These are phyloP conservation scores for Agriopis aurantiaria DNA, from an alignment of 2,888 invertebrate species.

Conservation along the genomic window DNA sequence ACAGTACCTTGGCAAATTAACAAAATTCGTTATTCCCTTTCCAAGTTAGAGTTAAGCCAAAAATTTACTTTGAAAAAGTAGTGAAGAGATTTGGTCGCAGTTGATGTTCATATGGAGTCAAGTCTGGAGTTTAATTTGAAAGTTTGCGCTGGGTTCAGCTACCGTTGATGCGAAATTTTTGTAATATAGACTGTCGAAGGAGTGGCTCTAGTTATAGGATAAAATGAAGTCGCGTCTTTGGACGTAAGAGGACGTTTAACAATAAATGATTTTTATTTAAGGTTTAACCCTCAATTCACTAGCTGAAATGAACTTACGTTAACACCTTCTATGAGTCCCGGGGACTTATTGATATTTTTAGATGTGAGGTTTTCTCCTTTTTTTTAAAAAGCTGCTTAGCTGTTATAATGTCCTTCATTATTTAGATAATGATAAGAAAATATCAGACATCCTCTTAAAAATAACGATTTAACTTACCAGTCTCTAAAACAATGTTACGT, in stretches of 20 bases:
- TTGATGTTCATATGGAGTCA: constrained; percentile 55
- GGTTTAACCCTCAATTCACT: too few species aligned
- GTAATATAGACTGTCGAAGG: constrained; percentile 39
- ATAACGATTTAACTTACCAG: too few species aligned
- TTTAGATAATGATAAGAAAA: too few species aligned
- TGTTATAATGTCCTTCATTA: too few species aligned
- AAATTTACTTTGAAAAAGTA: constrained; percentile 19
- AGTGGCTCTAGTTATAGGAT: constrained; percentile 20
- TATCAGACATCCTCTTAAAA: too few species aligned
- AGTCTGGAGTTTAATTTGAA: constrained; percentile 69
- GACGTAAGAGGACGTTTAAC: not conserved
- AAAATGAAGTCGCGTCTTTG: constrained; percentile 16
- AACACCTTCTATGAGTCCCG: too few species aligned
- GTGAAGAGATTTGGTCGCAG: constrained; percentile 7
- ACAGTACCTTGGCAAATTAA: constrained; percentile 20
- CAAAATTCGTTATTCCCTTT: not conserved
- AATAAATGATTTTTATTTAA: too few species aligned
- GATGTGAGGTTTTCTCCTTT: too few species aligned
- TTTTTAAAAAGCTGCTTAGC: too few species aligned
- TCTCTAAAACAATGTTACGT: too few species aligned
- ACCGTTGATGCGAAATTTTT: constrained; percentile 49
- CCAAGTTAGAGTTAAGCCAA: not conserved
- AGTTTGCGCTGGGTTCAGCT: constrained; percentile 61
- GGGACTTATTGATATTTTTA: too few species aligned
- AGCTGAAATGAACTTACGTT: too few species aligned